Evolutionary conservation across 1,140 invertebrate genomes (phyloP), one percentile per base, ranked within the genome.

Genomic region (Drosophila subobscura): DNA sequence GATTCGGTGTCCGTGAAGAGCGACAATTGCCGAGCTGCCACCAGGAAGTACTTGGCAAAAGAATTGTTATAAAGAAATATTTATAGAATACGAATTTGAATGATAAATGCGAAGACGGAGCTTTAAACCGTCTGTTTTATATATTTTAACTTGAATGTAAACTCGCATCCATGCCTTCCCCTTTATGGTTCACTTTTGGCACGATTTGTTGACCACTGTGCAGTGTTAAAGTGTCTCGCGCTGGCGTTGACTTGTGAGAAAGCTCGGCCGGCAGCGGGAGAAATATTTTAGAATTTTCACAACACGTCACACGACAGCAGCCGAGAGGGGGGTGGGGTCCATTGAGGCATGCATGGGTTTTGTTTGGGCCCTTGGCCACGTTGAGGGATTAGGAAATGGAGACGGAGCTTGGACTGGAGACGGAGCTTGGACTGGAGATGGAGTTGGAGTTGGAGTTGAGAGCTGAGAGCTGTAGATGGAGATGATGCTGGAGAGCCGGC

Each of bases 211-310:
- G 29, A 29, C 46, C 71, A 73, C 71, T n/a, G 59, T 73, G 41
- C 47, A 3, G 57, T 76, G 61, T 66, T 76, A 72, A 79, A 88
- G 70, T 88, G 81, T 86, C 70, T 88, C 74, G 58, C 65, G 59
- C 47, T 86, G 83, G 81, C 83, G 78, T 83, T 86, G 83, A 88
- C 74, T 88, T 78, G 78, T 76, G 78, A 83, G 83, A 86, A 76
- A 88, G 70, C 77, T 71, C 23, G 52, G 45, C 60, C 65, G 60
- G 59, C 59, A 57, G 72, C 49, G 54, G 70, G 61, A 53, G 60
- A 85, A 85, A 85, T 85, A 85, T 85, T 85, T 88, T 65, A 81
- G 81, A 88, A 81, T 88, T 88, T 81, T 75, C 77, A 64, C 77
- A 85, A 85, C 77, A 81, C 81, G 58, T 85, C 81, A 85, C 83